phyloP scores from a whole-genome alignment of 2,797 vertebrate genomes.

The Coendou prehensilis region DNA sequence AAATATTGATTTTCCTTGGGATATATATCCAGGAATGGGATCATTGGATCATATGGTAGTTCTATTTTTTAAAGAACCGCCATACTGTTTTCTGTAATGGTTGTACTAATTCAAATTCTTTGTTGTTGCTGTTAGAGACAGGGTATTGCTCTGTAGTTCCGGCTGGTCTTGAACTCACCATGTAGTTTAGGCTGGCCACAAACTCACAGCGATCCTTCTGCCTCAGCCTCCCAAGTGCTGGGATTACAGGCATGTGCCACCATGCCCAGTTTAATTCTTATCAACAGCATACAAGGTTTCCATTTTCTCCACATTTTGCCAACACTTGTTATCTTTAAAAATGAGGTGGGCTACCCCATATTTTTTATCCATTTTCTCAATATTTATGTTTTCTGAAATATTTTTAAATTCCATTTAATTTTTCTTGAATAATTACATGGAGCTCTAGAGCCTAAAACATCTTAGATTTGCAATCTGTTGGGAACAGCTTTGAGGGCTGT shows the following conservation, averaged over 20 bases:
- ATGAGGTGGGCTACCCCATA: background rate
- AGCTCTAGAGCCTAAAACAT: background rate
- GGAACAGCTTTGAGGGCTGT: background rate
- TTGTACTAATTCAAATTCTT: background rate
- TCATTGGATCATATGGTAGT: background rate
- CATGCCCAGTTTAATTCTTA: background rate
- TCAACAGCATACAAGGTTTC: background rate
- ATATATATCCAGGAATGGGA: background rate
- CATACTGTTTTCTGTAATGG: background rate
- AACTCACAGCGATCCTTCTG: background rate
- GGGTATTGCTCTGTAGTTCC: background rate
- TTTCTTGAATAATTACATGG: background rate
- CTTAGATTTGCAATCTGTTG: background rate
- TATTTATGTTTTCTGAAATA: constrained; percentile 38
- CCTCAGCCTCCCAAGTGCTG: background rate
- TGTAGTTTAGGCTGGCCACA: background rate
- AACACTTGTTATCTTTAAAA: background rate
- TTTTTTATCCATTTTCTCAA: constrained; percentile 27
- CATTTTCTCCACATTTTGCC: background rate
- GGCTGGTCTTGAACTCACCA: background rate
- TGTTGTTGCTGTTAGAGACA: background rate
- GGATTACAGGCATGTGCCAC: background rate
- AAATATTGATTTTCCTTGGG: background rate
- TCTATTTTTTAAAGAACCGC: background rate
- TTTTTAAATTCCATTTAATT: background rate